phyloP scores from a whole-genome alignment of 1,140 invertebrate species.

The Metopolophium dirhodum region DNA sequence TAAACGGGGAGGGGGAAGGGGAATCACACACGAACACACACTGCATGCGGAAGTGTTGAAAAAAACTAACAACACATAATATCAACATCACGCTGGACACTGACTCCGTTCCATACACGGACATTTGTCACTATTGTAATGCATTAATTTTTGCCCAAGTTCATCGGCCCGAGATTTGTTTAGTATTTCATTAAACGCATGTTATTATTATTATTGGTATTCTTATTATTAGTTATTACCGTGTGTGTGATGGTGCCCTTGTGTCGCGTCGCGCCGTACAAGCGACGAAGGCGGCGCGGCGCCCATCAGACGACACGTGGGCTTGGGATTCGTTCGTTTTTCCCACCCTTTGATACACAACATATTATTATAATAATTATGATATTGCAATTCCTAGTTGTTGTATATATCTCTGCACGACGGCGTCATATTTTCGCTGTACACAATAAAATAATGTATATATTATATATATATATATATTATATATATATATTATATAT shows the following conservation, averaged over 20 bases:
- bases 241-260: neutral
- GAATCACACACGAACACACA: neutral
- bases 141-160: neutral
- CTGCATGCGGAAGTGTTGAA: conserved; percentile 41
- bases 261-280: neutral
- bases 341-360: neutral
- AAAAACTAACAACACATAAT: conserved; percentile 38
- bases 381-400: neutral
- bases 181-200: neutral
- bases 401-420: neutral
- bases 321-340: neutral
- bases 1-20: neutral
- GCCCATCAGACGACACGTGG: neutral
- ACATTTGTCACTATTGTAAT: conserved; percentile 6
- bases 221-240: neutral
- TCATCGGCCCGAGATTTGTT: conserved; percentile 34
- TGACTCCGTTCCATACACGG: conserved; percentile 23
- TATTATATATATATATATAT: too few relatives aligned
- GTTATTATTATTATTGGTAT: neutral
- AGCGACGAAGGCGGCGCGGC: neutral
- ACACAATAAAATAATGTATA: neutral
- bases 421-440: neutral
- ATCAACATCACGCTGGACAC: conserved; percentile 50
- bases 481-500: too few relatives aligned
- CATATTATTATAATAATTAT: neutral